Percentiles rank a stretch among this genome's conserved stretches.
These are phyloP conservation scores for Apogon talboti DNA, from an alignment of 2,797 vertebrate species.

Conservation along the genomic window DNA sequence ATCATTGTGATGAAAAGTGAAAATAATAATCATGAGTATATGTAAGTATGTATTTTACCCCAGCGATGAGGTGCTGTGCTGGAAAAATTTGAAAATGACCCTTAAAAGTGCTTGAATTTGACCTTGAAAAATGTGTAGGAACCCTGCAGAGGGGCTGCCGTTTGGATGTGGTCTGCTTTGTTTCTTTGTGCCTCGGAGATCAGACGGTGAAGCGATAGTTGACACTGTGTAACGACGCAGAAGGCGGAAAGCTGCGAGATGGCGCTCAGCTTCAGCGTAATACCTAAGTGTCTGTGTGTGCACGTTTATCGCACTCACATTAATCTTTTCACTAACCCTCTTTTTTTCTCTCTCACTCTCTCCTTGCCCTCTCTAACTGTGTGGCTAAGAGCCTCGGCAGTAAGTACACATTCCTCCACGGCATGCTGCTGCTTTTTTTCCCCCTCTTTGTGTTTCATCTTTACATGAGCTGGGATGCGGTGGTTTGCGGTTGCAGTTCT, in stretches of 20 bases:
- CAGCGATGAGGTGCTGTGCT: no score
- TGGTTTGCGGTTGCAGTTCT: slow-evolving; percentile 27
- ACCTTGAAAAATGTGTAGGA: no score
- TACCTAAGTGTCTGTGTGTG: slow-evolving; percentile 27
- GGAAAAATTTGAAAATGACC: no score
- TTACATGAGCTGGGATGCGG: slow-evolving; percentile 39
- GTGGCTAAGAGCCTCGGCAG: slow-evolving; percentile 80
- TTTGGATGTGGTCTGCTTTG: slow-evolving; percentile 61
- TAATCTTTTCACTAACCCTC: slow-evolving; percentile 75
- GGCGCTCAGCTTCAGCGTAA: slow-evolving; percentile 26
- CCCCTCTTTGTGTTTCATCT: slow-evolving; percentile 29
- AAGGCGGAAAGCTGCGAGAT: slow-evolving; percentile 41
- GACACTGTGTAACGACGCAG: slow-evolving; percentile 55
- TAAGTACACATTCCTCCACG: slow-evolving; percentile 80
- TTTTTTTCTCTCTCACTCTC: slow-evolving; percentile 65
- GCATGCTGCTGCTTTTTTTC: slow-evolving; percentile 57
- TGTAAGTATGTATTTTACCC: no score
- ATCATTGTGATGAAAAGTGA: no score
- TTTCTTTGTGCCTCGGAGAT: slow-evolving; percentile 32
- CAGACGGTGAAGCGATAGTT: slow-evolving; percentile 40
- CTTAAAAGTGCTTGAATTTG: no score
- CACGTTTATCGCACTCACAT: slow-evolving; percentile 37
- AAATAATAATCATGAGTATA: no score
- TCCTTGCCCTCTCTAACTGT: slow-evolving; percentile 74
- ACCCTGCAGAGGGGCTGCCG: slow-evolving; percentile 13